These are phyloP conservation scores for Leuciscus idus DNA, from an alignment of 2,113 vertebrate species.

Conservation along the genomic window DNA sequence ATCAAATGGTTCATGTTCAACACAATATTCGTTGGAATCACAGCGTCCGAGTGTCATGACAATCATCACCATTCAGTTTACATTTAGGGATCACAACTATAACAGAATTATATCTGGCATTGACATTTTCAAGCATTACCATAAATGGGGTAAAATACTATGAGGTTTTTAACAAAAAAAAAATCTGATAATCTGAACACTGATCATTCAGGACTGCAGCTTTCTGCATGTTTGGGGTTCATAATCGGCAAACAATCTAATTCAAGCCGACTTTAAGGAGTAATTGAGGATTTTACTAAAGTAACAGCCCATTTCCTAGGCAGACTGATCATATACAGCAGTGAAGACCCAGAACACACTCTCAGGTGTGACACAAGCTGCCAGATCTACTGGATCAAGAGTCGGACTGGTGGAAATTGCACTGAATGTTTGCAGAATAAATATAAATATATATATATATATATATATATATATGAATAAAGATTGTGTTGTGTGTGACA, in stretches of 20 bases:
- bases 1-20: not conserved
- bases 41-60: no score
- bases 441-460: no score
- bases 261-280: not conserved
- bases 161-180: not conserved
- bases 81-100: not conserved
- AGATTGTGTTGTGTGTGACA: not conserved
- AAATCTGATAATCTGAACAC: not conserved
- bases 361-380: not conserved
- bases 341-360: no score
- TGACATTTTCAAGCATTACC: not conserved
- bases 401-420: not conserved
- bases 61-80: not conserved
- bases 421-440: not conserved
- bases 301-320: not conserved
- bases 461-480: no score
- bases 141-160: not conserved
- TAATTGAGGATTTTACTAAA: not conserved
- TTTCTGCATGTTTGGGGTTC: no score
- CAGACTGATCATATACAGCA: not conserved
- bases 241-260: not conserved
- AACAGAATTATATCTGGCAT: not conserved
- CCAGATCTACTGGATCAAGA: not conserved
- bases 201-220: not conserved
- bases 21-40: not conserved